phyloP scores from a whole-genome alignment of 2,888 invertebrate genomes.

The Ornithoptera priamus region DNA sequence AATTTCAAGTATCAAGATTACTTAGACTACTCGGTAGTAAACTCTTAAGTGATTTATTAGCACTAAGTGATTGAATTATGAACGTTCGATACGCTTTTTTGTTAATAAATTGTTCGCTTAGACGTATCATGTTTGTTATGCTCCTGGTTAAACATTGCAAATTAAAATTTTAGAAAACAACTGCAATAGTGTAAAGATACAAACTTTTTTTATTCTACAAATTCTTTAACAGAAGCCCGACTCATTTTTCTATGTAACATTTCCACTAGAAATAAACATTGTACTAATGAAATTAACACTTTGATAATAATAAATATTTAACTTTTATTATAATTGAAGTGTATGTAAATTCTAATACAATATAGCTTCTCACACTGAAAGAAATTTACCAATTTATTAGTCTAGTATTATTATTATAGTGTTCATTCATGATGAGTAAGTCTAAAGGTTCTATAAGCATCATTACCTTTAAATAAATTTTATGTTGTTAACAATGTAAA shows the following conservation, averaged over 20 bases:
- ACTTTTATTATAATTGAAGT: too few species aligned
- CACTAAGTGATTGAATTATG: conserved; percentile 58
- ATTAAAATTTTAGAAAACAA: neutral
- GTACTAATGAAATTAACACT: too few species aligned
- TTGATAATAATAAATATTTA: too few species aligned
- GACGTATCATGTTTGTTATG: conserved; percentile 32
- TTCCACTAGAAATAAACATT: too few species aligned
- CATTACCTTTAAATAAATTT: neutral
- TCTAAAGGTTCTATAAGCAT: too few species aligned
- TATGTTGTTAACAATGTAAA: neutral
- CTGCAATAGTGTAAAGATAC: neutral
- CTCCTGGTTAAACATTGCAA: conserved; percentile 1
- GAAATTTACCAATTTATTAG: too few species aligned
- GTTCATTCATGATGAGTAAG: too few species aligned
- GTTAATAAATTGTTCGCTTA: conserved; percentile 44
- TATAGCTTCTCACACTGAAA: too few species aligned
- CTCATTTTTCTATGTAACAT: too few species aligned
- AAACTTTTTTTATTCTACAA: neutral
- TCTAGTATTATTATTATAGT: too few species aligned
- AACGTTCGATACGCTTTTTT: conserved; percentile 52
- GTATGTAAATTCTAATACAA: too few species aligned
- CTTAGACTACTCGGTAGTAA: conserved; percentile 28
- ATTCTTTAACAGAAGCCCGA: too few species aligned
- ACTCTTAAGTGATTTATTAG: conserved; percentile 60
- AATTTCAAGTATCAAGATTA: conserved; percentile 45